Evolutionary conservation across 1,140 invertebrate genomes (phyloP).

Genomic region (Drosophila chauvacae): DNA sequence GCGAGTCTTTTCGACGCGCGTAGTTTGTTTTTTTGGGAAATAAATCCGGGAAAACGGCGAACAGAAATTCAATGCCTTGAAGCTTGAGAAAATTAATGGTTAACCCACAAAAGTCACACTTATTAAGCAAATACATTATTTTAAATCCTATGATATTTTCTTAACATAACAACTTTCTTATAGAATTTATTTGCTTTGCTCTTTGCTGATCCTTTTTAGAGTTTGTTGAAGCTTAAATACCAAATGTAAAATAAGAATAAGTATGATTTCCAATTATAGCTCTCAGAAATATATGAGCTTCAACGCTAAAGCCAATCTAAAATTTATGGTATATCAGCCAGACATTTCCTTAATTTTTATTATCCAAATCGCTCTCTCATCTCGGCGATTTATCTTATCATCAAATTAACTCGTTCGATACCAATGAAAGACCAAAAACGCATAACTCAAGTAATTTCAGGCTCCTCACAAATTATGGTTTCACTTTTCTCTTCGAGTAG

Average conservation of each 20-base stretch:
- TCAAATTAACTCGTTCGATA: constrained; percentile 22
- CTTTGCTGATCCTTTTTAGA: rapidly evolving
- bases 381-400: constrained; percentile 22
- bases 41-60: neutral
- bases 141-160: neutral
- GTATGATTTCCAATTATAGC: neutral
- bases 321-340: neutral
- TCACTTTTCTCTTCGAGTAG: constrained; percentile 25
- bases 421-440: neutral
- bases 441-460: constrained; percentile 15
- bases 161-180: neutral
- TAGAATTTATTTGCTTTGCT: neutral
- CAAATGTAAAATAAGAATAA: neutral
- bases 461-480: constrained; percentile 36
- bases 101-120: no score
- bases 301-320: neutral
- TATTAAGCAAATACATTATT: no score
- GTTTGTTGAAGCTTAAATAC: neutral
- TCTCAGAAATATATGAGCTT: neutral
- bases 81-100: neutral
- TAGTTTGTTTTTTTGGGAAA: neutral
- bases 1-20: neutral
- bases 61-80: neutral
- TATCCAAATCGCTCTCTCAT: constrained; percentile 2
- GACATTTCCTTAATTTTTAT: constrained; percentile 4